Base-by-base conservation (phyloP, 2,113 vertebrate species). In the Zeus faber region DNA sequence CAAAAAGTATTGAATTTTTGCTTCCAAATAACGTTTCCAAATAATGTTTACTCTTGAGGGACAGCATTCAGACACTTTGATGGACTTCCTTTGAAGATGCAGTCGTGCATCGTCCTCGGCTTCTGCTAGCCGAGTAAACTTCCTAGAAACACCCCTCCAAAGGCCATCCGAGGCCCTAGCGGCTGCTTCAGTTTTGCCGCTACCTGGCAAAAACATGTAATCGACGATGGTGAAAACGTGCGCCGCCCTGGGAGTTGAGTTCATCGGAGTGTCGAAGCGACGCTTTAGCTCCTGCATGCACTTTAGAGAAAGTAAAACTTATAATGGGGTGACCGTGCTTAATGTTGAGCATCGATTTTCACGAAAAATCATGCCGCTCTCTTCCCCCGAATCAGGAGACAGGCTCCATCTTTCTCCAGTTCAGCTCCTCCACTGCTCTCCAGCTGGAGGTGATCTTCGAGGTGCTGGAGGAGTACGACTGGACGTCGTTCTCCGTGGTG, bases 391-490 rank as follows among this genome's bases (percentile, higher is more conserved):
- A 83, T 27, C 87, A 96, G 95, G 94, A 97, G 88, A 90, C 91
- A 54, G 94, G 95, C 78, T 95, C 95, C 58, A 91, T 95, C 58
- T 96, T 96, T 86, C 91, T 96, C 40, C 95, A 98, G 86, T 85
- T 98, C 79, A 95, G 94, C 74, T 93, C 93, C 2, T 96, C 95
- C 45, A 96, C 95, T 0, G 89, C 94, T 53, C 94, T 96, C 65
- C 95, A 98, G 53, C 80, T 97, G 2, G 93, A 91, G 79, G 95
- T 96, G 64, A 95, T 98, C 84, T 96, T 97, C 25, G 94, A 97
- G 87, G 92, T 98, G 77, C 84, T 98, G 80, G 95, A 98, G 77
- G 94, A 97, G 69, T 97, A 98, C 1, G 95, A 98, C 53, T 98
- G 95, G 95, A 98, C 95, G 0, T 68, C 93, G 54, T 98, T 98